A percentile compares a stretch with the other conserved stretches of the same genome.
Conservation (phyloP, 2,113 vertebrate genomes). For the Andinoacara biseriatus region DNA sequence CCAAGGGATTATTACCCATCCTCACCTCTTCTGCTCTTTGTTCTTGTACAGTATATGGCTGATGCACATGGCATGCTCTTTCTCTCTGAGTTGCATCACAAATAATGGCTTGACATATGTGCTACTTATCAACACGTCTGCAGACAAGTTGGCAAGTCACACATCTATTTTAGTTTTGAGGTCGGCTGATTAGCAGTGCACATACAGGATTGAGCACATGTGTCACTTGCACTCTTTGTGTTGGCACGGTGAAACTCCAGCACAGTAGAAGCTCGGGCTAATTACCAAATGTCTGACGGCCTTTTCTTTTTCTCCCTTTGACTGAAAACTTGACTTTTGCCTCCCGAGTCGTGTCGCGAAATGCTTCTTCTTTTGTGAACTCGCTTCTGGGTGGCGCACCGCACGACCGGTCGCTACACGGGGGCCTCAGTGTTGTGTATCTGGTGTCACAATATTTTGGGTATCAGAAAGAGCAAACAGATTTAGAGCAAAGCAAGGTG, state of each 20-base stretch:
- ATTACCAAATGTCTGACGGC: conserved; percentile 66
- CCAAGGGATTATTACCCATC: conserved; percentile 70
- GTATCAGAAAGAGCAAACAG: conserved; percentile 73
- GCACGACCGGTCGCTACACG: conserved; percentile 31
- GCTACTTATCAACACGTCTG: conserved; percentile 82
- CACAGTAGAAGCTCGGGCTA: conserved; percentile 64
- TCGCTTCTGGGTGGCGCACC: conserved; percentile 33
- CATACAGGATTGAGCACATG: conserved; percentile 64
- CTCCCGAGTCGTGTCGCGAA: conserved; percentile 43
- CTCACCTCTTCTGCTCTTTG: conserved; percentile 78
- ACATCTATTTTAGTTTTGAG: conserved; percentile 81
- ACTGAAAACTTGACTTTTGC: conserved; percentile 69
- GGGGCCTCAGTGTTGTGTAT: conserved; percentile 70
- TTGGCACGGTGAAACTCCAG: conserved; percentile 62
- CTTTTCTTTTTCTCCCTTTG: conserved; percentile 65
- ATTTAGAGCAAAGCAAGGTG: conserved; percentile 77
- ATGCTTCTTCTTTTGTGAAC: conserved; percentile 52
- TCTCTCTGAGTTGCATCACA: conserved; percentile 66
- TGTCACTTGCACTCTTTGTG: conserved; percentile 69
- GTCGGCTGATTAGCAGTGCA: conserved; percentile 73
- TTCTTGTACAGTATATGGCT: conserved; percentile 62
- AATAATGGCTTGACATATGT: conserved; percentile 78
- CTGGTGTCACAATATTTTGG: conserved; percentile 82
- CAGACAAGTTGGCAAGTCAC: conserved; percentile 76
- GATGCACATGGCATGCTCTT: conserved; percentile 36